Evolutionary conservation across 1,140 invertebrate genomes (phyloP).

Genomic region (Trichogramma pretiosum): DNA sequence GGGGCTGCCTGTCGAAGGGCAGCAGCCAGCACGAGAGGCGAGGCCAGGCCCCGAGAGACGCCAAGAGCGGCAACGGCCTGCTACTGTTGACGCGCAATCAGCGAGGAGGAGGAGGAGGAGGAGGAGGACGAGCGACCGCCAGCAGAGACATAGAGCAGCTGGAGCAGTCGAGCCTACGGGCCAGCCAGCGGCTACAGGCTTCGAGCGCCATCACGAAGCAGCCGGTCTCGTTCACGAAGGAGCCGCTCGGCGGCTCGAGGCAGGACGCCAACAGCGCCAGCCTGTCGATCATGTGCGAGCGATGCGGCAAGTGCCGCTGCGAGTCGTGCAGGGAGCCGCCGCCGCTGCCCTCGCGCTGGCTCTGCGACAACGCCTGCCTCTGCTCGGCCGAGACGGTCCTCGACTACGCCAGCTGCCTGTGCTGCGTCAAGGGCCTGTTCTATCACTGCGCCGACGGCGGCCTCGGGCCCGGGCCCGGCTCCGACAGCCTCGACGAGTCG

Average conservation of each 20-base stretch:
- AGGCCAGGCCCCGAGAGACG: constrained; percentile 27
- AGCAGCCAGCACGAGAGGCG: constrained; percentile 18
- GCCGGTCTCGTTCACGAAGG: constrained; percentile 50
- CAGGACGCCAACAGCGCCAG: constrained; percentile 25
- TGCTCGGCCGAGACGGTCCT: constrained; percentile 78
- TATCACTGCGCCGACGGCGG: constrained; percentile 78
- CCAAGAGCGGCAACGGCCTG: constrained; percentile 29
- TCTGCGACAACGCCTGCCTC: constrained; percentile 76
- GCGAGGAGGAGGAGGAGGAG: constrained; percentile 15
- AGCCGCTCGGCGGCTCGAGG: constrained; percentile 29
- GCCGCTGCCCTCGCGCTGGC: constrained; percentile 75
- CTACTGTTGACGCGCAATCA: constrained; percentile 24
- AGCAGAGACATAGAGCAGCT: constrained; percentile 14
- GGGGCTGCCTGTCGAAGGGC: constrained; percentile 21
- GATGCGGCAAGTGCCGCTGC: constrained; percentile 79
- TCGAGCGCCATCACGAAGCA: constrained; percentile 45
- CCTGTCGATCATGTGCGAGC: constrained; percentile 69
- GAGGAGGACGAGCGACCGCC: constrained; percentile 15
- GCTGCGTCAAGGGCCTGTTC: constrained; percentile 84
- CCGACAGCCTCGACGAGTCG: constrained; percentile 72
- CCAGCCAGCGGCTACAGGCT: constrained; percentile 26
- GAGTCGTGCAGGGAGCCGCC: constrained; percentile 75
- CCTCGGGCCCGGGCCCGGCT: constrained; percentile 66
- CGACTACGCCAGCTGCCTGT: constrained; percentile 84
- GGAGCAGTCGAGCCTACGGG: constrained; percentile 8